Evolutionary conservation across 2,113 vertebrate genomes (phyloP).

Genomic region (Fukomys damarensis): DNA sequence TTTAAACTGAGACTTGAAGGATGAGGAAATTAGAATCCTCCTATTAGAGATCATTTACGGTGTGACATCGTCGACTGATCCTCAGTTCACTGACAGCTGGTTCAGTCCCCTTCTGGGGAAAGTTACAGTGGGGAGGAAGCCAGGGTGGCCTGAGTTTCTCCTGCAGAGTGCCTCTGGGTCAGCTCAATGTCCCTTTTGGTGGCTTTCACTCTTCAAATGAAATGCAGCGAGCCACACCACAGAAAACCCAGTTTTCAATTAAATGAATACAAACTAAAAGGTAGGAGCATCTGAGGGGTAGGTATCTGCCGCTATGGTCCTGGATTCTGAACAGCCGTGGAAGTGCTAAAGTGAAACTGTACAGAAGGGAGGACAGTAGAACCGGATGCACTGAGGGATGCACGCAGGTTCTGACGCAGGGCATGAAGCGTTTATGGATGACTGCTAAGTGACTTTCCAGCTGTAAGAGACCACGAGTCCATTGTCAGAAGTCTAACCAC

Average conservation of each 20-base stretch:
- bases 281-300: not conserved
- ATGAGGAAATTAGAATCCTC: constrained; percentile 3
- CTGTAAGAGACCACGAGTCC: not conserved
- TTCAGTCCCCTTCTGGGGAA: not conserved
- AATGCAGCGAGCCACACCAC: not conserved
- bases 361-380: not conserved
- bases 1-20: constrained; percentile 34
- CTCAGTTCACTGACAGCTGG: not conserved
- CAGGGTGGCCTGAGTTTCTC: not conserved
- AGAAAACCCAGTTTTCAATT: not conserved
- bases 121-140: not conserved
- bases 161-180: not conserved
- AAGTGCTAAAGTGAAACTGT: not conserved
- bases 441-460: not conserved
- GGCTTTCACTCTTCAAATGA: not conserved
- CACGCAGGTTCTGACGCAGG: not conserved
- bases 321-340: not conserved
- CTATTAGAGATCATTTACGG: not conserved
- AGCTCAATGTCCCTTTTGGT: not conserved
- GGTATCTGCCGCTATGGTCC: not conserved
- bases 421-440: not conserved
- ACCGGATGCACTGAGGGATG: not conserved
- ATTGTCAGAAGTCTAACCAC: constrained; percentile 27
- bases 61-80: not conserved
- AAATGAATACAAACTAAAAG: not conserved